Conservation (phyloP, 2,888 invertebrate genomes). For the Abscondita cerata region DNA sequence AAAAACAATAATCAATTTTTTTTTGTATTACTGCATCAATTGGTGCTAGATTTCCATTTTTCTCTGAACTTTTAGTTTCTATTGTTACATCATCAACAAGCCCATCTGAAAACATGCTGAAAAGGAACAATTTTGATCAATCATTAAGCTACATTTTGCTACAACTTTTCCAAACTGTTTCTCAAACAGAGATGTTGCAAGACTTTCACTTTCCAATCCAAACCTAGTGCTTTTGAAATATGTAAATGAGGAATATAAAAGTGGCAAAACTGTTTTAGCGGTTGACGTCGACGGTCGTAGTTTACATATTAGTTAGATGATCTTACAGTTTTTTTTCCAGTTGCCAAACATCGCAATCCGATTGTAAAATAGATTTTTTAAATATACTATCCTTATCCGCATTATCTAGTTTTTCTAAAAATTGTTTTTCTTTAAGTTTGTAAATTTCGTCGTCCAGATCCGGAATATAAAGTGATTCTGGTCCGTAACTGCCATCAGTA, state of each 20-base stretch:
- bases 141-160: background rate
- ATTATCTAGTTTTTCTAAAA: background rate
- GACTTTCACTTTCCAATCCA: background rate
- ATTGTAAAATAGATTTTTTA: background rate
- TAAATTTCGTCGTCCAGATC: background rate
- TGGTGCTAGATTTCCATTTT: background rate
- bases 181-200: too few species aligned
- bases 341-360: background rate
- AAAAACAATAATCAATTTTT: constrained; percentile 1
- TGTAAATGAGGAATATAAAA: background rate
- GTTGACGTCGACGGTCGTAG: background rate
- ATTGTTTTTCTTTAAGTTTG: background rate
- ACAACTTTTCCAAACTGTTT: too few species aligned
- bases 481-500: too few species aligned
- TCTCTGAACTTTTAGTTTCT: too few species aligned
- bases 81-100: too few species aligned
- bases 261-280: background rate
- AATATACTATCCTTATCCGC: background rate
- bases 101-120: background rate
- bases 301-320: background rate
- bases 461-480: background rate
- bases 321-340: background rate
- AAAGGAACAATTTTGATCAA: background rate
- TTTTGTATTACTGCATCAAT: background rate
- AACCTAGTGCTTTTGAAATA: background rate